Evolutionary conservation across 2,113 vertebrate species (phyloP), one percentile per base, ranked within the genome.

Genomic region (Axis porcinus): DNA sequence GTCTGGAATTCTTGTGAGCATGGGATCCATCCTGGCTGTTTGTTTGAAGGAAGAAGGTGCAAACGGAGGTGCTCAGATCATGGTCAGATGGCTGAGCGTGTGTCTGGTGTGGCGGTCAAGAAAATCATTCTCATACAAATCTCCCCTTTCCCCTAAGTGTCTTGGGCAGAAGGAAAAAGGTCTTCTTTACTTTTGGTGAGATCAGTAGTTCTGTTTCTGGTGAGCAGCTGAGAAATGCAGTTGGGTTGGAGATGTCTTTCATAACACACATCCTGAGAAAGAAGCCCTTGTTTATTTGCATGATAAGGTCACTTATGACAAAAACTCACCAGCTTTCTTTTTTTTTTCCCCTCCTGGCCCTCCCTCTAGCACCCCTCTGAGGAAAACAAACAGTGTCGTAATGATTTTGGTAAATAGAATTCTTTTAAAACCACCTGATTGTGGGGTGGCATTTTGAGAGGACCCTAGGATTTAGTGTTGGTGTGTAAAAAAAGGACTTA

Each of bases 401-500:
- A 27, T 70, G 96, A 95, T 54, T 98, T 98, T 91, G 78, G 93
- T 95, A 98, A 98, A 98, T 50, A 67, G 45, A 98, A 81, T 89
- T 25, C 5, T 97, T 97, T 95, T 92, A 87, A 82, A 97, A 98
- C 93, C 90, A 50, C 74, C 79, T 76, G 91, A 97, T 94, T 85
- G 40, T 57, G 79, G 84, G 82, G 82, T 0, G 0, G 57, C 88
- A 89, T 97, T 98, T 97, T 96, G 91, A 98, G 97, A 98, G 97
- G 92, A 94, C 55, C 54, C 74, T 93, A 94, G 95, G 83, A 96
- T 98, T 91, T 97, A 67, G 62, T 96, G 85, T 97, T 54, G 45
- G 60, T 84, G 36, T 54, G 21, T 96, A 93, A 79, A 96, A 97
- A 84, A 98, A 74, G n/a, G 90, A 64, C 97, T 97, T 81, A 92